Conservation (phyloP, 2,113 vertebrate species). For the Genyomyrus donnyi region DNA sequence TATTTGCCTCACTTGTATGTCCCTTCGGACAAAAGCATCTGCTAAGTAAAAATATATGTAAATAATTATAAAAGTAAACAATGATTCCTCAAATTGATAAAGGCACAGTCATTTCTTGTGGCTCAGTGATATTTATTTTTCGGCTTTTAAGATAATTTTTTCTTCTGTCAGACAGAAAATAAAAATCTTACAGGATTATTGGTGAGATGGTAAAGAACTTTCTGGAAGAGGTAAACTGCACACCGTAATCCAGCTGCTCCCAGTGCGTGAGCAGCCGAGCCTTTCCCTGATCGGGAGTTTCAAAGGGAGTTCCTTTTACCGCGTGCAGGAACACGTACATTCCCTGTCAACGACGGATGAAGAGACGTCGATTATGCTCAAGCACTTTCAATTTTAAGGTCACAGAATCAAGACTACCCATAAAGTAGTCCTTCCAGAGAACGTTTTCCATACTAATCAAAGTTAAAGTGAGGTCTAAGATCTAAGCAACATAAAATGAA, state of each 20-base stretch:
- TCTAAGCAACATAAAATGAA: background rate
- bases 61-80: background rate
- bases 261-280: slow-evolving; percentile 92
- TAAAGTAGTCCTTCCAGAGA: background rate
- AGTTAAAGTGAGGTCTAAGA: background rate
- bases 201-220: slow-evolving; percentile 98
- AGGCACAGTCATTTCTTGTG: background rate
- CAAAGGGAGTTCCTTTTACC: slow-evolving; percentile 96
- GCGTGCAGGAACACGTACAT: slow-evolving; percentile 98
- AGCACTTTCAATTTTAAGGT: background rate
- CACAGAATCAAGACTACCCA: background rate
- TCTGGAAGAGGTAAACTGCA: slow-evolving; percentile 93
- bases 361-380: background rate
- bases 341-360: slow-evolving; percentile 55
- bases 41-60: background rate
- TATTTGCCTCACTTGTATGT: background rate
- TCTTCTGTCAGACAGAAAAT: background rate
- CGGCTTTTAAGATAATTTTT: background rate
- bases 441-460: background rate
- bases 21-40: background rate
- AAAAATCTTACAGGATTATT: slow-evolving; percentile 82
- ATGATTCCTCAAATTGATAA: background rate
- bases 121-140: background rate
- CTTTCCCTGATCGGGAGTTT: slow-evolving; percentile 95
- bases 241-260: slow-evolving; percentile 95